Conservation (phyloP, 2,888 invertebrate genomes). For the Heteropelma amictum region DNA sequence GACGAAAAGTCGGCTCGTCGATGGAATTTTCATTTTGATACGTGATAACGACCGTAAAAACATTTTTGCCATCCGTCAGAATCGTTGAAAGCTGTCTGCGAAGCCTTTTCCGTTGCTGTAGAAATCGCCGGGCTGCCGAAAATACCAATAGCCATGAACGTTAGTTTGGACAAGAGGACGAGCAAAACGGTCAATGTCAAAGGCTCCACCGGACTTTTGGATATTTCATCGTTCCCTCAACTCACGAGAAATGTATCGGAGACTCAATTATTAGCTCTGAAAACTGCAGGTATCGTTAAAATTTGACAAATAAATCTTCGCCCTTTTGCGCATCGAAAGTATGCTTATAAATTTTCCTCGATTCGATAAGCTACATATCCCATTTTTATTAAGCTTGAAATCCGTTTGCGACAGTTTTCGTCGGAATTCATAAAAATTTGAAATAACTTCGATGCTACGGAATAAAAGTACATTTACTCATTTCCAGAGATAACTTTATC, state of each 20-base stretch:
- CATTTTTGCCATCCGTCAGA: no score
- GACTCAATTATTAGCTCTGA: slow-evolving; percentile 89
- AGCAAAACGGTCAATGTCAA: slow-evolving; percentile 79
- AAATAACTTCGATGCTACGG: no score
- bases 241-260: slow-evolving; percentile 91
- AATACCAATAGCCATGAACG: slow-evolving; percentile 84
- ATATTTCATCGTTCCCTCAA: slow-evolving; percentile 83
- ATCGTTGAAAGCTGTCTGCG: slow-evolving; percentile 92
- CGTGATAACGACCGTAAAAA: no score
- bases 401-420: no score
- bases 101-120: slow-evolving; percentile 90
- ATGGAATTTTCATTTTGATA: neutral
- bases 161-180: slow-evolving; percentile 85
- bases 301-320: no score
- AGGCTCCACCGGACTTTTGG: slow-evolving; percentile 81
- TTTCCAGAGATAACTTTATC: no score
- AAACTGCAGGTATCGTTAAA: slow-evolving; percentile 86
- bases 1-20: slow-evolving; percentile 38
- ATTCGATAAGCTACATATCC: no score
- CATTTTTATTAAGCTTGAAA: no score
- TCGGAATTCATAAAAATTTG: no score
- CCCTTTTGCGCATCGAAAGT: no score
- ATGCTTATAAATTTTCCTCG: no score
- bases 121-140: slow-evolving; percentile 85
- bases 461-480: no score